Conservation (phyloP, 2,888 invertebrate species). For the Piscicola geometra region DNA sequence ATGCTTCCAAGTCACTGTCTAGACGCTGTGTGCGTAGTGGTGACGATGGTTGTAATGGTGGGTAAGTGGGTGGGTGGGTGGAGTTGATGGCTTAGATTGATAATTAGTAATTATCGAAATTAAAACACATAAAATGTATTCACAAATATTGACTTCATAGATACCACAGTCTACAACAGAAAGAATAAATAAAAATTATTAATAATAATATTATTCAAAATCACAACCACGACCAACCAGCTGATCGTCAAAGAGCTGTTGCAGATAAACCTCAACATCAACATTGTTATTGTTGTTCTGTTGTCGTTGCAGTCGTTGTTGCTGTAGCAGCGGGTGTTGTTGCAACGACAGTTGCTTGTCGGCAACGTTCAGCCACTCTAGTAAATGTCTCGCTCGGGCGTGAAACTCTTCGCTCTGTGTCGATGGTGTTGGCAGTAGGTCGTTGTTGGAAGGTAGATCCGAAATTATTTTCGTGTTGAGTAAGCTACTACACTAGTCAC, state of each 20-base stretch:
- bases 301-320: neutral
- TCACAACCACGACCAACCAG: constrained; percentile 59
- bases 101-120: too few species aligned
- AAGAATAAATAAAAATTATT: too few species aligned
- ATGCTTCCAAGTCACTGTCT: constrained; percentile 67
- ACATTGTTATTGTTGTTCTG: constrained; percentile 1
- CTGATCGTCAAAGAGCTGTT: constrained; percentile 77
- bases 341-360: constrained; percentile 90
- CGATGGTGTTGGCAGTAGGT: neutral
- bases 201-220: too few species aligned
- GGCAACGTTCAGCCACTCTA: constrained; percentile 93
- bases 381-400: constrained; percentile 83
- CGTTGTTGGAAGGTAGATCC: too few species aligned
- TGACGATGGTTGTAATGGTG: neutral
- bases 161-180: too few species aligned
- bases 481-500: too few species aligned
- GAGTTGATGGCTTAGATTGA: too few species aligned
- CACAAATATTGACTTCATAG: too few species aligned
- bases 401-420: constrained; percentile 82
- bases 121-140: too few species aligned
- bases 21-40: constrained; percentile 48
- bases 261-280: constrained; percentile 82
- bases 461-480: too few species aligned
- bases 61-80: too few species aligned
- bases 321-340: constrained; percentile 68